Evolutionary conservation across 2,797 vertebrate genomes (phyloP), one percentile per base, ranked within the genome.

Genomic region (Mormyrops attenuatus): DNA sequence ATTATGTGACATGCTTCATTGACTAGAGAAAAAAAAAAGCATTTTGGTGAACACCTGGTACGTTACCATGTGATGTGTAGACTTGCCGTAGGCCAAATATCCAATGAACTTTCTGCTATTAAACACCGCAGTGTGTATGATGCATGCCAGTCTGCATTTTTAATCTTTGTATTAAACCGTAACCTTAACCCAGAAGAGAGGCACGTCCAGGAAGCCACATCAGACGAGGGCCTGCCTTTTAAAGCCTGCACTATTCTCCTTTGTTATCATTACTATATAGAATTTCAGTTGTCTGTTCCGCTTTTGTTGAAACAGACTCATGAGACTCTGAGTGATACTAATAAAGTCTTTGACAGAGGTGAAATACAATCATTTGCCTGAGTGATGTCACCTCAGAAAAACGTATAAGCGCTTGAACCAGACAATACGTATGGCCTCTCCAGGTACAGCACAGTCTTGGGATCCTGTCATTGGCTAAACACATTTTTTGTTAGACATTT

Each of bases 311-410:
- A 93, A 92, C 90, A 92, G 95, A 94, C 93, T 94, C 93, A 91
- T 90, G 91, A 95, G 93, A 93, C 88, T 91, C 91, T 92, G 93
- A 91, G 90, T 91, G 92, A 95, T 94, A 93, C 93, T 94, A 94
- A 95, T 95, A 93, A 94, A 91, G n/a, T 82, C 91, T 90, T 92
- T 93, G 94, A 93, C 93, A 52, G 91, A 93, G 91, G 91, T 90
- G 90, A 91, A 93, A 92, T 92, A 90, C 90, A 89, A 92, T 92
- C 88, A 92, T 92, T 92, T 89, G 92, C 93, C 91, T 87, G 89
- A 93, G 91, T 94, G 94, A 95, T 92, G 93, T 95, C 93, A 94
- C 89, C 92, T 85, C 91, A 85, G 88, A 85, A 93, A 93, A 91
- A 90, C 89, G 94, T 89, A 91, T 90, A 90, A 91, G 89, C 91